Evolutionary conservation across 1,140 invertebrate species (phyloP), one percentile per base, ranked within the genome.

Genomic region (Drosophila navojoa): DNA sequence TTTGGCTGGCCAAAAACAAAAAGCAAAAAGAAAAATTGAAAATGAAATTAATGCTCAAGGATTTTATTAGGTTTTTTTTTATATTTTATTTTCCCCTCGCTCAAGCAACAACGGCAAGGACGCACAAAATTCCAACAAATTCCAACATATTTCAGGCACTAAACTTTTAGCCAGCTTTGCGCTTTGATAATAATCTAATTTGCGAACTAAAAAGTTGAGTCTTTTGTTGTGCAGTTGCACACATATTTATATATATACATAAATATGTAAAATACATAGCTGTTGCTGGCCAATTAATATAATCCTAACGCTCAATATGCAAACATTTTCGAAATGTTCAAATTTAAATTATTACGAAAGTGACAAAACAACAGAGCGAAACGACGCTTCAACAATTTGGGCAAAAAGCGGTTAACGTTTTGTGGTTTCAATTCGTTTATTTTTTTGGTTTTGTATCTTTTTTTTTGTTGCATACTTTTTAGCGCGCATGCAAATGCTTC

Each of bases 11-110:
- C 35, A 13, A 38, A 38, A 38, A 38, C 2, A 10, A 32, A 38
- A 38, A 22, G 9, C 9, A 35, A 7, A 35, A 35, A 2, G 9
- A 66, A 73, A 64, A 70, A 67, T 68, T 71, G 35, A 47, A 89
- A 87, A 89, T 89, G 73, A 87, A 87, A 82, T 87, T 87, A 87
- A 89, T 89, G 89, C 79, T 77, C 89, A 82, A 79, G 79, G 79
- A 82, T 87, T 79, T 87, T 89, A 82, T 89, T 82, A 82, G 84
- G 81, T 32, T 32, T 32, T 32, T 32, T 32, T 32, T n/a, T n/a
- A n/a, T n/a, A n/a, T n/a, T n/a, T n/a, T n/a, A n/a, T n/a, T 32
- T 32, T 32, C 6, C 6, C 7, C n/a, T n/a, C n/a, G n/a, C n/a
- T n/a, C 61, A 64, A 71, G 71, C 77, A 76, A 63, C 76, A 57